phyloP scores from a whole-genome alignment of 2,888 invertebrate species.

The Melinaea marsaeus region DNA sequence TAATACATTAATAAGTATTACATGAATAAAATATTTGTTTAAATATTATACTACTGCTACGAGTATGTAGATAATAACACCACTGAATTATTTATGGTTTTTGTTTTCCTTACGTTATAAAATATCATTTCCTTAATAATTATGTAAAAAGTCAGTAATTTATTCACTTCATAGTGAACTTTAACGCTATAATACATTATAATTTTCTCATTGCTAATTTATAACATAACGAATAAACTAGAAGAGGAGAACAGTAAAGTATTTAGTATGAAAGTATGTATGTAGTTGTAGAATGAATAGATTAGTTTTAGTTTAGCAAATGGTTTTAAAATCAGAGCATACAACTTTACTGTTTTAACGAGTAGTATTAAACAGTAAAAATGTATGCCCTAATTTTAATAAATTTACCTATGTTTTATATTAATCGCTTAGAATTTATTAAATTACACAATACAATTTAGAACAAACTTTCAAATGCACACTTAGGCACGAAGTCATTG shows the following conservation, averaged over 20 bases:
- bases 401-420: not conserved
- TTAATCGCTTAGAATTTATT: not conserved
- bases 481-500: conserved; percentile 29
- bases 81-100: not conserved
- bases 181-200: not conserved
- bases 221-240: not conserved
- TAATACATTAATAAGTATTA: too few species aligned
- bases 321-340: too few species aligned
- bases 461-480: conserved; percentile 9
- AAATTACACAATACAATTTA: too few species aligned
- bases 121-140: not conserved
- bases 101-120: not conserved
- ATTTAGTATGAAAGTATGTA: not conserved
- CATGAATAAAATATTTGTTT: too few species aligned
- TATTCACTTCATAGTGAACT: not conserved
- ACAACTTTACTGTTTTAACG: too few species aligned
- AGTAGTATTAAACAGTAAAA: too few species aligned
- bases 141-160: not conserved
- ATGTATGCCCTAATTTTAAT: too few species aligned
- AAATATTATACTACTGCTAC: too few species aligned
- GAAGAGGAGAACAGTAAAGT: not conserved
- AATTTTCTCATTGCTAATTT: conserved; percentile 1
- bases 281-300: too few species aligned
- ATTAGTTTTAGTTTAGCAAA: too few species aligned
- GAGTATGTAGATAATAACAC: too few species aligned